phyloP scores from a whole-genome alignment of 2,797 vertebrate species.

The Myripristis murdjan region DNA sequence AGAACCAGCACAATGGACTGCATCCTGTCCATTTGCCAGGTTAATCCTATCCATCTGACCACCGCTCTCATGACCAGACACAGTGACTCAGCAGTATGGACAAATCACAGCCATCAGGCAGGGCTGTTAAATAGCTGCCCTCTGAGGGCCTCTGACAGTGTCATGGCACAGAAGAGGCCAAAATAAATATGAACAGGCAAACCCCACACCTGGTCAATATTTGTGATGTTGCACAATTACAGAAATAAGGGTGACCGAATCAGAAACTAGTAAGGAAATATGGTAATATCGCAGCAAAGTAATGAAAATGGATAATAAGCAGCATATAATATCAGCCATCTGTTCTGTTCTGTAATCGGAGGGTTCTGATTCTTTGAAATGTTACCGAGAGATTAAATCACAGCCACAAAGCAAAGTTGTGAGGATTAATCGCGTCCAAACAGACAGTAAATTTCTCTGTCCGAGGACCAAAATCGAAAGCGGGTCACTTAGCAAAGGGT shows the following conservation, averaged over 20 bases:
- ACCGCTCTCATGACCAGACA: neutral
- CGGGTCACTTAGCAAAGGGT: slow-evolving; percentile 57
- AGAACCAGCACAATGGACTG: neutral
- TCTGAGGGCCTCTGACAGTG: slow-evolving; percentile 31
- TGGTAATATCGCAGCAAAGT: neutral
- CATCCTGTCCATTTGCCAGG: slow-evolving; percentile 16
- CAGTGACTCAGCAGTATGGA: slow-evolving; percentile 52
- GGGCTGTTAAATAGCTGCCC: slow-evolving; percentile 12
- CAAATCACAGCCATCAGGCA: slow-evolving; percentile 25
- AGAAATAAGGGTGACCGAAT: neutral
- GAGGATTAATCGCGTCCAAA: neutral
- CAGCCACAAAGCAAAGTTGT: slow-evolving; percentile 1
- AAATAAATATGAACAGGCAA: slow-evolving; percentile 18
- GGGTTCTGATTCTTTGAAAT: neutral
- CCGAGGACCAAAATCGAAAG: slow-evolving; percentile 23
- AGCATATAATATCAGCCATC: neutral
- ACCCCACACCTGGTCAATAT: neutral
- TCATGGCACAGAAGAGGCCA: slow-evolving; percentile 4
- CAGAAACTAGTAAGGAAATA: neutral
- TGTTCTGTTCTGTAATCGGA: neutral
- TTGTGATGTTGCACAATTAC: slow-evolving; percentile 2
- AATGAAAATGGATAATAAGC: neutral
- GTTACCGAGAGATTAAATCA: neutral
- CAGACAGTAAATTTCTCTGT: neutral
- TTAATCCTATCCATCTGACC: slow-evolving; percentile 13